Evolutionary conservation across 1,140 invertebrate species (phyloP), one percentile per base, ranked within the genome.

Genomic region (Drosophila ercepeae): DNA sequence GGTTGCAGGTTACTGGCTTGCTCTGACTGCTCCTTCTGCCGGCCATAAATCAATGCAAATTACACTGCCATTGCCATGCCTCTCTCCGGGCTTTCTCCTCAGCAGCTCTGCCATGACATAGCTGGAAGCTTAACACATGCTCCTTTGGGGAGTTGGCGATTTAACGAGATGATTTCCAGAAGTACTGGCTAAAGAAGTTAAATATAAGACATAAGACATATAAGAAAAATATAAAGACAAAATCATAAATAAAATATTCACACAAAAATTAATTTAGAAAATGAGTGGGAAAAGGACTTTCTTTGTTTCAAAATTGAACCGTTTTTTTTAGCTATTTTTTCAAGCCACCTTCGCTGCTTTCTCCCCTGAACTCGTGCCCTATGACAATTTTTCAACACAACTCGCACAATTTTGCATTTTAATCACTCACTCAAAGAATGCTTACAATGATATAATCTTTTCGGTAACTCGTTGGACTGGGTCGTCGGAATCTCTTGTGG

Each of bases 391-490:
- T 72, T 75, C 72, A 75, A 67, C 45, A 70, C 46, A 52, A 45
- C 60, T 53, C 23, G 29, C 46, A 57, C 23, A 44, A 65, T 61
- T 61, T 60, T 76, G 76, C 76, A 73, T 86, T 84, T 84, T 86
- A 84, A 84, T 84, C 79, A 84, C 79, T 84, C 81, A 86, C 79
- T 83, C 79, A 86, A 83, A 83, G 79, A 75, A 83, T 75, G 81
- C 79, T 86, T 79, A 75, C 75, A 79, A 72, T 63, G 79, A 83
- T 83, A 75, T 79, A 86, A 83, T 86, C 75, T 83, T 84, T 75
- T 71, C 57, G 48, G 68, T 72, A 32, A 29, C 32, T 42, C 41
- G n/a, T n/a, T n/a, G n/a, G n/a, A n/a, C 41, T 32, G 14, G 36
- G 60, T 39, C 48, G 39, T 65, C 49, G 52, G 54, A 34, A 46